Base-by-base conservation (phyloP, 1,140 invertebrate species). In the Nixonia krombeini region DNA sequence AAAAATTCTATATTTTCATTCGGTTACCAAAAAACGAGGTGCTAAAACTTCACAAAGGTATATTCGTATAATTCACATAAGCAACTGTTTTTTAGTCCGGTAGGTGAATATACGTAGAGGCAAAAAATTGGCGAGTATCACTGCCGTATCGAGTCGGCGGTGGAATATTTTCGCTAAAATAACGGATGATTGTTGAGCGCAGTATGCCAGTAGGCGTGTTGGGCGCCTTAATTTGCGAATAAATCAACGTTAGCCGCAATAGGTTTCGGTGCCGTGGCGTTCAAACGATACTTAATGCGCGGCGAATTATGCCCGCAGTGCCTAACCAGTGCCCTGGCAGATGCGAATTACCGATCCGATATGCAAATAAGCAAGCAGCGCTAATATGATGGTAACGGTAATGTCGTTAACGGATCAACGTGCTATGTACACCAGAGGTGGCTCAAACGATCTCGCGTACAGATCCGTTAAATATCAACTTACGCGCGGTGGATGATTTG, bases 371-470 rank as follows among this genome's bases (percentile, higher is more conserved):
- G 52, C 57, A 18, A 53, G 62, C 70, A 74, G 72, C 72, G 68
- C 73, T 77, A 79, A 79, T 74, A 74, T 70, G 72, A 68, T 70
- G 74, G 72, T 79, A 79, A 77, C 76, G 76, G 76, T 79, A 77
- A 76, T 71, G 74, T 72, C 76, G 73, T 79, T 77, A 79, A 79
- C 76, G 75, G 74, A 74, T 77, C 66, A 63, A 51, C 69, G 38
- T 29, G 28, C 9, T 29, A 29, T 29, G 28, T 29, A 29, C n/a
- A 29, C 6, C 21, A 6, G 21, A 3, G 21, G 6, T 21, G 6
- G 21, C 6, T 2, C 6, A 6, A 21, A 21, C 21, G 21, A 21
- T 21, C 21, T 21, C 21, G 6, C 21, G 6, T 6, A 21, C 6
- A 21, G 21, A 21, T 3, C 6, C 21, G 21, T 6, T 3, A 6